Conservation (phyloP, 2,797 vertebrate species). For the Falco berigora region DNA sequence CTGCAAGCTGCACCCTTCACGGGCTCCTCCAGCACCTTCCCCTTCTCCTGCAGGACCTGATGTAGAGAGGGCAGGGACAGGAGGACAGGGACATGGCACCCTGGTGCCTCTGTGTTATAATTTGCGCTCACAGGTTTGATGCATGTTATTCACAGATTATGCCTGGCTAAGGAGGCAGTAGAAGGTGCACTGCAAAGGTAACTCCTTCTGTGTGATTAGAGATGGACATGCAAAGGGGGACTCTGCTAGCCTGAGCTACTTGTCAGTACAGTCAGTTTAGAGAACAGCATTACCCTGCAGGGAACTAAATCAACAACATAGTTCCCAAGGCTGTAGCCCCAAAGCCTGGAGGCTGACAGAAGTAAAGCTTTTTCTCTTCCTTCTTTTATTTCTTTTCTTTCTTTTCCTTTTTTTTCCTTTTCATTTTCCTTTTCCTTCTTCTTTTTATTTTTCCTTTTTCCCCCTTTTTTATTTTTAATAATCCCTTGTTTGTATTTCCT, state of each 20-base stretch:
- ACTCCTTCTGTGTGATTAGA: not conserved
- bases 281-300: not conserved
- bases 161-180: not conserved
- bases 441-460: no score
- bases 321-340: not conserved
- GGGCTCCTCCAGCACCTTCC: not conserved
- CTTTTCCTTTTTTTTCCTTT: rapidly evolving
- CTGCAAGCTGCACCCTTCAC: not conserved
- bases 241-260: not conserved
- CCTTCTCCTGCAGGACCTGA: not conserved
- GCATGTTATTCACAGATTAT: rapidly evolving
- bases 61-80: not conserved
- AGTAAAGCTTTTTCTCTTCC: rapidly evolving
- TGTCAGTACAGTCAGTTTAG: not conserved
- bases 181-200: not conserved
- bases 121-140: not conserved
- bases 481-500: not conserved
- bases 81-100: not conserved
- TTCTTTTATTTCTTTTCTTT: rapidly evolving
- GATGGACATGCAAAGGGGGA: not conserved
- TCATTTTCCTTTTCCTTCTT: rapidly evolving
- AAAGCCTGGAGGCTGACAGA: not conserved
- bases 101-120: rapidly evolving
- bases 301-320: not conserved
- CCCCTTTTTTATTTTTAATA: rapidly evolving